These are phyloP conservation scores for Halcyon chelicuti DNA, from an alignment of 2,797 vertebrate species.

Conservation along the genomic window DNA sequence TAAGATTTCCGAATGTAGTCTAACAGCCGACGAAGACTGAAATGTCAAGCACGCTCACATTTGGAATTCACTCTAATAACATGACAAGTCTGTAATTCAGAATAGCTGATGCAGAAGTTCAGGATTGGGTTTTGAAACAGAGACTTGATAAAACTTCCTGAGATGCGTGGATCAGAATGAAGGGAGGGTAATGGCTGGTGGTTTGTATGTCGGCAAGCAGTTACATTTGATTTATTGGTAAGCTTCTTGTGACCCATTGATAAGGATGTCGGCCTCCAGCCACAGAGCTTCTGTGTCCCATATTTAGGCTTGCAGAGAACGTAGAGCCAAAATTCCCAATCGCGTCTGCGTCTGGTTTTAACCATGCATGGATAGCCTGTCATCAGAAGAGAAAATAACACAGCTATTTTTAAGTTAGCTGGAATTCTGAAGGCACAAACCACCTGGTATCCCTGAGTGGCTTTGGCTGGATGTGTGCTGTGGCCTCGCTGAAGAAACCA, in stretches of 20 bases:
- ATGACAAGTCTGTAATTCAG: background rate
- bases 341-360: constrained; percentile 76
- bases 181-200: background rate
- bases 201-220: background rate
- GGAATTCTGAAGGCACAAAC: constrained; percentile 79
- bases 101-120: background rate
- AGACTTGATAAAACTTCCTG: background rate
- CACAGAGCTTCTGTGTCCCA: background rate
- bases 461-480: constrained; percentile 38
- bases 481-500: background rate
- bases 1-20: background rate
- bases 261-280: background rate
- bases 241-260: background rate
- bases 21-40: background rate
- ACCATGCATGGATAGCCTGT: constrained; percentile 84
- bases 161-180: background rate
- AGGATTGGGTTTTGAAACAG: background rate
- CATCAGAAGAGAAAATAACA: constrained; percentile 86
- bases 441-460: constrained; percentile 24
- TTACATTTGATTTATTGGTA: background rate
- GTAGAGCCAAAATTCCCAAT: constrained; percentile 76
- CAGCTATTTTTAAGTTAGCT: constrained; percentile 91
- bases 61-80: background rate
- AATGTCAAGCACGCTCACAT: background rate
- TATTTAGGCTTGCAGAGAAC: constrained; percentile 72